Evolutionary conservation across 1,140 invertebrate genomes (phyloP).

Genomic region (Nephila pilipes): DNA sequence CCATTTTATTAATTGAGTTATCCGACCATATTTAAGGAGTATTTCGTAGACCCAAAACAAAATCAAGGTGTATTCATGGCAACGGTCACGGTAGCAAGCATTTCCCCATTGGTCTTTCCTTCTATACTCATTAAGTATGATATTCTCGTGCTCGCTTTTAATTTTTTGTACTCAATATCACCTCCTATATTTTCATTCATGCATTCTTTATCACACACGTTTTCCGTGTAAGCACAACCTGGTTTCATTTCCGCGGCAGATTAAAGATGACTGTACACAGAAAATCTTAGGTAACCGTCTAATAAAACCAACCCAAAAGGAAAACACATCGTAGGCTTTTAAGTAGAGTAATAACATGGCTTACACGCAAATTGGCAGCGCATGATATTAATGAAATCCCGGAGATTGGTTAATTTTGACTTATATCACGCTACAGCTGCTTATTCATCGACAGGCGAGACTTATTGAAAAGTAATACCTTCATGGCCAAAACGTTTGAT

Average conservation of each 20-base stretch:
- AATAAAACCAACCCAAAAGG: not conserved
- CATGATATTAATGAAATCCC: too few species aligned
- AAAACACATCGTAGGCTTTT: too few species aligned
- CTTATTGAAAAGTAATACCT: too few species aligned
- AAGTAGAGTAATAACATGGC: too few species aligned
- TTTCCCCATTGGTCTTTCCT: not conserved
- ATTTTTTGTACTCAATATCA: not conserved
- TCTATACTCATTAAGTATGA: not conserved
- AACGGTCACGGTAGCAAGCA: not conserved
- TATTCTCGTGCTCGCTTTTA: not conserved
- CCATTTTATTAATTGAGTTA: not conserved
- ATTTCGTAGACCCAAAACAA: not conserved
- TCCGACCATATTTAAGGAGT: not conserved
- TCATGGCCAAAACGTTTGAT: too few species aligned
- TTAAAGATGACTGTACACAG: not conserved
- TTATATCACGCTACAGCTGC: too few species aligned
- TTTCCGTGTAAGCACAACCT: not conserved
- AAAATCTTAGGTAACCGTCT: not conserved
- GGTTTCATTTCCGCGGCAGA: not conserved
- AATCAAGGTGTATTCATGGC: not conserved
- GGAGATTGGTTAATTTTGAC: too few species aligned
- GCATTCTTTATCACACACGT: not conserved
- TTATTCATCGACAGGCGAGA: too few species aligned
- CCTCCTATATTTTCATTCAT: not conserved
- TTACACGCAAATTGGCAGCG: too few species aligned